Evolutionary conservation across 2,888 invertebrate genomes (phyloP), one percentile per base, ranked within the genome.

Genomic region (Caradrina kadenii): DNA sequence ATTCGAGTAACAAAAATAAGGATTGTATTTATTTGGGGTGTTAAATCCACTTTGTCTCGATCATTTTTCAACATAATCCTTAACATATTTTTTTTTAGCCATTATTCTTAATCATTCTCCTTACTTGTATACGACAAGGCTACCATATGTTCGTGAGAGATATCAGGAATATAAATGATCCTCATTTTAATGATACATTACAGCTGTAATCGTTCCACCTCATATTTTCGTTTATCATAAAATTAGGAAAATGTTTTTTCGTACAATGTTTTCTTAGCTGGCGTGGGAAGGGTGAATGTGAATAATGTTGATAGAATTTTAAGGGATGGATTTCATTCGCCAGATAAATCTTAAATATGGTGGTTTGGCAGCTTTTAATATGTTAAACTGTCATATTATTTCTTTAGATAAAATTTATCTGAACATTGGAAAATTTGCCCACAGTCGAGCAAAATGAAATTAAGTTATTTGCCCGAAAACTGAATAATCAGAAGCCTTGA

Each of bases 171-270:
- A 69, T 63, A 68, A 80, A 76, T 48, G 62, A 63, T 45, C 50
- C 62, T 65, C 60, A 63, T 83, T 80, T 48, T 65, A 68, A 63
- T 66, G 69, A 69, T 72, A 65, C 17, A 63, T 76, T 75, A 58
- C 56, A 56, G 53, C 42, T 19, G 45, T 50, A 75, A 75, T 73
- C 66, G 53, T 67, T 62, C 53, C 66, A 64, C 48, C 54, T 59
- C 15, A 55, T 53, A 75, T 62, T 80, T 79, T 75, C 56, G 35
- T 74, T 74, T 42, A 62, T 54, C 26, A 59, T 66, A 42, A 61
- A 45, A 76, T 76, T 63, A 80, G 26, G 62, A 56, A 42, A 56
- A 42, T 17, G 22, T 45, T 54, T 64, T 74, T 66, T n/a, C 35
- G 22, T 42, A 72, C 45, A 22, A 39, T 22, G 54, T 39, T 45